Evolutionary conservation across 1,140 invertebrate genomes (phyloP), one percentile per base, ranked within the genome.

Genomic region (Neoseiulus cucumeris): DNA sequence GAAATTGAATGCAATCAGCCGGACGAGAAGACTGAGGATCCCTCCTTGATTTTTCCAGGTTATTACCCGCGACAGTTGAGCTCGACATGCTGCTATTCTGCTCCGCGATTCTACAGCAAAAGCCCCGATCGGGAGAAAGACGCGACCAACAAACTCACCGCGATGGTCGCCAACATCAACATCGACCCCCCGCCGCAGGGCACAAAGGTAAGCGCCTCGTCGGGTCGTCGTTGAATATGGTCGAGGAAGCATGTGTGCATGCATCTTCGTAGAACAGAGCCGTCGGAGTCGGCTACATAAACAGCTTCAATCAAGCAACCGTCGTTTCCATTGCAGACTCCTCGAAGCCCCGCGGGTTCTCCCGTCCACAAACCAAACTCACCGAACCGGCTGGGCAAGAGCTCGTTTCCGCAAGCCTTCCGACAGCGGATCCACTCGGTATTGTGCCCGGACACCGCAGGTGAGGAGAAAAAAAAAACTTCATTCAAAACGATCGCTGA

Each of bases 21-120:
- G 33, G 33, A 39, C 9, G 33, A 39, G 33, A 39, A 9, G 45
- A 12, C 18, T 68, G 12, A 25, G 14, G 17, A 59, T 59, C 22
- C 17, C 22, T 59, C 22, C 17, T 47, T 59, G 1, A 39, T 59
- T 25, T 20, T 33, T n/a, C 22, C 69, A 51, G 39, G 59, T 29
- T 72, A 68, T 51, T 41, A 69, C 29, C 72, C 72, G 6, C 9
- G 25, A 0, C 65, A 65, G 14, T 47, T 73, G n/a, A 67, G 71
- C 9, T 33, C 72, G 9, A 67, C 68, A 0, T 73, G 68, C 39
- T 72, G 71, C 42, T 65, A 65, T 12, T 66, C 65, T 18, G 33
- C 67, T 28, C 72, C 72, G 22, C 51, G 51, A 2, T 59, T 59
- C 51, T 59, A 59, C 51, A 59, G 51, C 51, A 59, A 59, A 59